phyloP scores from a whole-genome alignment of 2,888 invertebrate genomes.

The Agrenia bidenticulata region DNA sequence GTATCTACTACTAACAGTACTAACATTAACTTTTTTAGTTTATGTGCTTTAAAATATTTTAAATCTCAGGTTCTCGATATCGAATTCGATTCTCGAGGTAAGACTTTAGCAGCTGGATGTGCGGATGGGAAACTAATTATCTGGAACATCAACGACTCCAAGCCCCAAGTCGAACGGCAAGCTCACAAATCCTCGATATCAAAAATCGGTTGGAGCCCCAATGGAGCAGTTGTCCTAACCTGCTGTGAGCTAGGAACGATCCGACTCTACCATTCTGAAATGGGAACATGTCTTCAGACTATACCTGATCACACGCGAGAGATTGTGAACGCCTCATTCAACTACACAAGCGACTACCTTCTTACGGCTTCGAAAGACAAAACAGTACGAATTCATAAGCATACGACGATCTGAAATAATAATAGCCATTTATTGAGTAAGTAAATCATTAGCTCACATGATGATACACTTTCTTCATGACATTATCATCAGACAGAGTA shows the following conservation, averaged over 20 bases:
- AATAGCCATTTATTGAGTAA: constrained; percentile 12
- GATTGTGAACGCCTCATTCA: constrained; percentile 79
- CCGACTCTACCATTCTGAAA: constrained; percentile 71
- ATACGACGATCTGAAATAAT: constrained; percentile 4
- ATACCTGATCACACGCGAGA: constrained; percentile 75
- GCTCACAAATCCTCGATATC: constrained; percentile 34
- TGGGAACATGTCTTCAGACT: constrained; percentile 66
- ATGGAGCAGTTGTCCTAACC: constrained; percentile 71
- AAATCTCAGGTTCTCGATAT: constrained; percentile 68
- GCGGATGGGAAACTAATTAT: constrained; percentile 73
- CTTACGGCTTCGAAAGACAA: constrained; percentile 82
- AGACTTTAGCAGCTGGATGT: constrained; percentile 71
- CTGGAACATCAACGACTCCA: constrained; percentile 61
- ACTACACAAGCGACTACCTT: constrained; percentile 74
- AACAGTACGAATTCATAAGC: constrained; percentile 58
- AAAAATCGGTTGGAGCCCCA: constrained; percentile 77
- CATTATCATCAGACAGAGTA: no score
- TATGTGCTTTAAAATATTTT: not conserved
- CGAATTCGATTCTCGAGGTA: constrained; percentile 73
- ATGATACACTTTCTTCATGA: no score
- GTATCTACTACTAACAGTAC: constrained; percentile 1
- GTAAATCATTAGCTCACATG: constrained; percentile 3
- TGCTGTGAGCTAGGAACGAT: constrained; percentile 75
- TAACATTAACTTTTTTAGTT: constrained; percentile 56
- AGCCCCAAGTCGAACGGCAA: constrained; percentile 25